phyloP scores from a whole-genome alignment of 2,113 vertebrate genomes.

The Pardalotus punctatus region DNA sequence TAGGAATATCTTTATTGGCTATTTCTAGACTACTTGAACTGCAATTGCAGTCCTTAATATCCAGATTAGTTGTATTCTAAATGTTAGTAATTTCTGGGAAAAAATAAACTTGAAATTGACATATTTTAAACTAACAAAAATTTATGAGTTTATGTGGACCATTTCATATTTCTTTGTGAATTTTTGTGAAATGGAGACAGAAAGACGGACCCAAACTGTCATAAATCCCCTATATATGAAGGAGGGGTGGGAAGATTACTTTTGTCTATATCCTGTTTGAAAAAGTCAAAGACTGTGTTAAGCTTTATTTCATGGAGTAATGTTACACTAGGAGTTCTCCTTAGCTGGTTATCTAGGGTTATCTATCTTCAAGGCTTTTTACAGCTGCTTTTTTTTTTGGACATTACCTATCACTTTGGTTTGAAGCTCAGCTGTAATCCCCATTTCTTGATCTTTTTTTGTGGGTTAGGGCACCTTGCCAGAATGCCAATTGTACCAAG shows the following conservation, averaged over 20 bases:
- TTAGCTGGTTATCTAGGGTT: not conserved
- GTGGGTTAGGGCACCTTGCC: accelerated
- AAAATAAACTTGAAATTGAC: not conserved
- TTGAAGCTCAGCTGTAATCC: not conserved
- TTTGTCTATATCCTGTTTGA: not conserved
- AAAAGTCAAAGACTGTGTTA: not conserved
- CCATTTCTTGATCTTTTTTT: not conserved
- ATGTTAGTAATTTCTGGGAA: not conserved
- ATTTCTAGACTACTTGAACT: not conserved
- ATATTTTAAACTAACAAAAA: not conserved
- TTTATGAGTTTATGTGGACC: not conserved
- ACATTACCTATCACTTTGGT: not conserved
- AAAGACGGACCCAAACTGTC: not conserved
- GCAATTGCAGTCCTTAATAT: accelerated
- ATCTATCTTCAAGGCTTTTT: not conserved
- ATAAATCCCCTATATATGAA: not conserved
- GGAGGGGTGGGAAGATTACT: accelerated
- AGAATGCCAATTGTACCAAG: not conserved
- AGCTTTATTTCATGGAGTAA: accelerated
- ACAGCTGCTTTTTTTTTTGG: not conserved
- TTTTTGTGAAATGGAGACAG: not conserved
- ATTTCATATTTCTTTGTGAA: not conserved
- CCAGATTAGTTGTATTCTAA: not conserved
- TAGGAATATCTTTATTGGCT: not conserved
- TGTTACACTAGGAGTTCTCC: not conserved